These are phyloP conservation scores for Philopotamus ludificatus DNA, from an alignment of 1,140 invertebrate genomes.

Conservation along the genomic window DNA sequence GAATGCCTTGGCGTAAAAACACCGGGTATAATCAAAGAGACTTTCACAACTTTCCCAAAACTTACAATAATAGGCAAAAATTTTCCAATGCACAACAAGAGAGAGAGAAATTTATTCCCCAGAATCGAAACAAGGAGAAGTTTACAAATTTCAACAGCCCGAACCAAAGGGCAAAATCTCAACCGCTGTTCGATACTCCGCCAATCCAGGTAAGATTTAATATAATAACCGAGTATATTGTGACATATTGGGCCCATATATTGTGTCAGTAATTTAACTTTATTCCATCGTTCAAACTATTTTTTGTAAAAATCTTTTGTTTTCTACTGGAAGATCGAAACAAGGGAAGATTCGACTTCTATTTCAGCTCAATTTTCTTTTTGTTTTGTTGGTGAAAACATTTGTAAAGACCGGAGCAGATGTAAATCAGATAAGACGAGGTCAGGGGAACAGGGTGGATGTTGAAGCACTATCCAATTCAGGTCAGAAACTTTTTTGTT, in stretches of 20 bases:
- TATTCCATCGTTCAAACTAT: background rate
- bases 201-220: conserved; percentile 24
- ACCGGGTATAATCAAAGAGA: conserved; percentile 15
- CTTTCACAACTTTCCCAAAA: conserved; percentile 28
- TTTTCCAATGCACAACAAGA: background rate
- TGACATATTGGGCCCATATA: too few species aligned
- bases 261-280: too few species aligned
- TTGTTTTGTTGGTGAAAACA: too few species aligned
- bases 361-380: too few species aligned
- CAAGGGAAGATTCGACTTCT: too few species aligned
- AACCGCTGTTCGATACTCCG: conserved; percentile 6
- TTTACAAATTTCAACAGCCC: conserved; percentile 1
- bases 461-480: too few species aligned
- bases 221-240: too few species aligned
- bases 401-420: too few species aligned
- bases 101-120: background rate
- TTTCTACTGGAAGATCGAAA: too few species aligned
- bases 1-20: conserved; percentile 8
- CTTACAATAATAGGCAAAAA: conserved; percentile 19
- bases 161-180: conserved; percentile 9
- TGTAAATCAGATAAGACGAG: too few species aligned
- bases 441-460: too few species aligned
- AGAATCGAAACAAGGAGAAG: conserved; percentile 11
- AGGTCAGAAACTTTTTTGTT: too few species aligned
- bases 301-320: background rate